Evolutionary conservation across 2,797 vertebrate genomes (phyloP).

Genomic region (Glyptemys insculpta): DNA sequence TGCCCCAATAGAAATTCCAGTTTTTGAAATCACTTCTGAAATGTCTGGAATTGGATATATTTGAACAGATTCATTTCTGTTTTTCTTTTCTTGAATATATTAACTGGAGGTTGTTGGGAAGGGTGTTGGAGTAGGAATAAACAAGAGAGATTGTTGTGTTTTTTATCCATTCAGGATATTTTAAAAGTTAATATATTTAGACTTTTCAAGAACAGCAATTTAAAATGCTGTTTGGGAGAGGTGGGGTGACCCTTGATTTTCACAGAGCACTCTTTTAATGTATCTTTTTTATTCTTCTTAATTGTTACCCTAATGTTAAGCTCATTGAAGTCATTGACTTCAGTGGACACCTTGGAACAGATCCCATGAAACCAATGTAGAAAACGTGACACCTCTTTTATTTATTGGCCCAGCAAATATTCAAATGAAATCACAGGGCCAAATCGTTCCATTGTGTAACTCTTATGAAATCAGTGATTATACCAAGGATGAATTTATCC

Average conservation of each 20-base stretch:
- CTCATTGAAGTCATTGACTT: neutral
- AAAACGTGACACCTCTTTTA: neutral
- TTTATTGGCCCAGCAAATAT: neutral
- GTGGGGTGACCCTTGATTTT: neutral
- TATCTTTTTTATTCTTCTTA: neutral
- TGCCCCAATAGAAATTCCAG: neutral
- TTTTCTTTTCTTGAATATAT: neutral
- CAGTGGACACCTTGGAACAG: neutral
- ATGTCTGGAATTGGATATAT: neutral
- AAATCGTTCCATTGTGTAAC: neutral
- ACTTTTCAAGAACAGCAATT: neutral
- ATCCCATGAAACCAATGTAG: neutral
- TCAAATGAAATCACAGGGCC: neutral
- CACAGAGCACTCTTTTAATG: rapidly evolving
- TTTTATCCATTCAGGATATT: neutral
- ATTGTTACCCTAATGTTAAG: neutral
- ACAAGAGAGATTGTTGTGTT: neutral
- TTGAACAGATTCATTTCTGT: neutral
- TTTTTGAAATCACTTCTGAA: neutral
- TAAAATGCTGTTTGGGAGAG: neutral
- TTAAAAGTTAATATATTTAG: neutral
- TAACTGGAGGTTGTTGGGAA: neutral
- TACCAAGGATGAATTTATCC: neutral
- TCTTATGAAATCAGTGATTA: neutral
- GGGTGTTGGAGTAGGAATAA: neutral